These are phyloP conservation scores for Torymus aiolomorphi DNA, from an alignment of 2,888 invertebrate genomes.

Conservation along the genomic window DNA sequence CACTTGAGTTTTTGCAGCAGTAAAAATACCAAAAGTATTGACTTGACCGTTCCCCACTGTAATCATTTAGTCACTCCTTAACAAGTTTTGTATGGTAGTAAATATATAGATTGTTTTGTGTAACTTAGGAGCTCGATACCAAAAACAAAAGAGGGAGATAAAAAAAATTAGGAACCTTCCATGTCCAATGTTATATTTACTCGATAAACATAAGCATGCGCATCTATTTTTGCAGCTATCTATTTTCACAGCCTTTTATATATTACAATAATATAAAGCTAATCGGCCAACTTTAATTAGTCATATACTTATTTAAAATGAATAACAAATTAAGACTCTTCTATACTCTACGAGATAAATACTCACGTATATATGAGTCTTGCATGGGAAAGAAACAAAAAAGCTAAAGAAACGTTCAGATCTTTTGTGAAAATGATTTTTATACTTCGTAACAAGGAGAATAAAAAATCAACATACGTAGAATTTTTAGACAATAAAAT, in stretches of 20 bases:
- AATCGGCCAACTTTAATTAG: constrained; percentile 60
- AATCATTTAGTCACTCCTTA: constrained; percentile 54
- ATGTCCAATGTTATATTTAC: constrained; percentile 37
- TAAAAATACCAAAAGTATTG: constrained; percentile 54
- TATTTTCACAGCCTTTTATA: constrained; percentile 69
- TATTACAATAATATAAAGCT: constrained; percentile 30
- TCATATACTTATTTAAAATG: constrained; percentile 49
- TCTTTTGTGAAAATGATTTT: constrained; percentile 57
- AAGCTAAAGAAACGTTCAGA: constrained; percentile 41
- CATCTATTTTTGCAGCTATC: constrained; percentile 72
- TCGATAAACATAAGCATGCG: constrained; percentile 62
- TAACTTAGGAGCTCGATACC: constrained; percentile 71
- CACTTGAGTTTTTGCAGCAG: constrained; percentile 17
- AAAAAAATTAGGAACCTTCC: constrained; percentile 23
- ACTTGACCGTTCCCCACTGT: constrained; percentile 42
- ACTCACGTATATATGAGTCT: constrained; percentile 23
- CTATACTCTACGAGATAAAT: constrained; percentile 38
- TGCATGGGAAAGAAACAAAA: constrained; percentile 18
- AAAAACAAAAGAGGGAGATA: constrained; percentile 62
- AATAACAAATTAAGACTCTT: constrained; percentile 19
- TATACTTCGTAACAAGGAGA: constrained; percentile 42
- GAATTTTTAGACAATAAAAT: no score
- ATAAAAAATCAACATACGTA: constrained; percentile 47
- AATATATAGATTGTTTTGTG: constrained; percentile 64
- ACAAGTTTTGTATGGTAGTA: constrained; percentile 39